phyloP scores from a whole-genome alignment of 2,797 vertebrate species.

The Chaunax sp. region DNA sequence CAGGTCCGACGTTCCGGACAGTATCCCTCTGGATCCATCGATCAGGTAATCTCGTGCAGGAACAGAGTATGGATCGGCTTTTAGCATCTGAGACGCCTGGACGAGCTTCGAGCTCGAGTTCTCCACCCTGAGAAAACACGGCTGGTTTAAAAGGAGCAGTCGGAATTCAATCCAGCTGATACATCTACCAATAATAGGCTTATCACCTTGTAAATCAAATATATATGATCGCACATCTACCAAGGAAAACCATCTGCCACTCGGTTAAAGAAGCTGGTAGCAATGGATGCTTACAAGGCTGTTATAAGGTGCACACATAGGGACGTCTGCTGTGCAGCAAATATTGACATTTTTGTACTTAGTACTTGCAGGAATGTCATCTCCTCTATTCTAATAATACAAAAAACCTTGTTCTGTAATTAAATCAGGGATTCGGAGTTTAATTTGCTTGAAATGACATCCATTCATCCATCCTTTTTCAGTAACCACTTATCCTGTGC shows the following conservation, averaged over 20 bases:
- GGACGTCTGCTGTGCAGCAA: not conserved
- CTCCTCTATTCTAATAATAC: not conserved
- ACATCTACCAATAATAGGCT: conserved; percentile 13
- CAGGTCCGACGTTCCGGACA: conserved; percentile 97
- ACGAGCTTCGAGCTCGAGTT: conserved; percentile 96
- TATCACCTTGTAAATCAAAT: conserved; percentile 25
- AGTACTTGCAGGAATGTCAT: not conserved
- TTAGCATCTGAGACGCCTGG: conserved; percentile 96
- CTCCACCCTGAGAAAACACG: conserved; percentile 89
- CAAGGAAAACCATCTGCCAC: conserved; percentile 17
- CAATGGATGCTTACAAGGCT: not conserved
- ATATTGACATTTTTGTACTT: conserved; percentile 1
- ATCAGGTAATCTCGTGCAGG: conserved; percentile 98
- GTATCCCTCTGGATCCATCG: conserved; percentile 97
- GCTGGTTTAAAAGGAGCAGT: conserved; percentile 5
- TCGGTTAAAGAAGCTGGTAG: not conserved
- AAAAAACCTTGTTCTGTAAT: not conserved
- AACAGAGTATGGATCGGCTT: conserved; percentile 96
- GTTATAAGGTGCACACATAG: not conserved
- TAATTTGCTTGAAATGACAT: not conserved
- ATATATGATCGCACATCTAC: conserved; percentile 14
- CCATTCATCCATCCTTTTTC: too few species aligned
- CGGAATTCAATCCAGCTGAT: not conserved
- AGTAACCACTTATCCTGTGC: too few species aligned
- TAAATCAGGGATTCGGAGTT: not conserved